Evolutionary conservation across 2,888 invertebrate species (phyloP).

Genomic region (Hemicrepidius hirtus): DNA sequence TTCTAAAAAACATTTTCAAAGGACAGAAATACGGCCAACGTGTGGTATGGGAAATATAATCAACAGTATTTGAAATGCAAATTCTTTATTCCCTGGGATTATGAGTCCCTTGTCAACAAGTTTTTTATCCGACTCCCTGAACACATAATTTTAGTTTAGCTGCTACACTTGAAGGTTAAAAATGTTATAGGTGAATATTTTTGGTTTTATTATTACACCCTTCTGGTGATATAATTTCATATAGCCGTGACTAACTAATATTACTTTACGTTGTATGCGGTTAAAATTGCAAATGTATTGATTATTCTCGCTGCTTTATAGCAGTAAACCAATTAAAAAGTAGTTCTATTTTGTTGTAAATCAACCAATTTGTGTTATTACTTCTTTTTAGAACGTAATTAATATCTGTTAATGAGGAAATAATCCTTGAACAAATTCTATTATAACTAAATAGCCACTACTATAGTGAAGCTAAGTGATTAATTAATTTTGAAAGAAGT

Average conservation of each 20-base stretch:
- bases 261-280: no score
- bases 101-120: conserved; percentile 12
- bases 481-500: conserved; percentile 24
- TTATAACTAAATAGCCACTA: conserved; percentile 11
- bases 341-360: no score
- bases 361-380: no score
- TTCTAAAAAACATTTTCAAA: no score
- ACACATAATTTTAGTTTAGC: background rate
- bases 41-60: background rate
- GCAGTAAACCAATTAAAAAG: no score
- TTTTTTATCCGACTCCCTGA: background rate
- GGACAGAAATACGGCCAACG: background rate
- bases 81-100: conserved; percentile 6
- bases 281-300: no score
- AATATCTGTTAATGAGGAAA: conserved; percentile 4
- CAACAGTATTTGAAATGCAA: conserved; percentile 13
- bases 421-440: conserved; percentile 13
- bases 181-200: no score
- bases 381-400: background rate
- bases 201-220: no score
- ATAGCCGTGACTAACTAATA: no score
- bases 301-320: no score
- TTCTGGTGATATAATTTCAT: no score
- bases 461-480: conserved; percentile 17
- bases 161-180: background rate